These are phyloP conservation scores for Yponomeuta plumbellus DNA, from an alignment of 2,888 invertebrate species.

Conservation along the genomic window DNA sequence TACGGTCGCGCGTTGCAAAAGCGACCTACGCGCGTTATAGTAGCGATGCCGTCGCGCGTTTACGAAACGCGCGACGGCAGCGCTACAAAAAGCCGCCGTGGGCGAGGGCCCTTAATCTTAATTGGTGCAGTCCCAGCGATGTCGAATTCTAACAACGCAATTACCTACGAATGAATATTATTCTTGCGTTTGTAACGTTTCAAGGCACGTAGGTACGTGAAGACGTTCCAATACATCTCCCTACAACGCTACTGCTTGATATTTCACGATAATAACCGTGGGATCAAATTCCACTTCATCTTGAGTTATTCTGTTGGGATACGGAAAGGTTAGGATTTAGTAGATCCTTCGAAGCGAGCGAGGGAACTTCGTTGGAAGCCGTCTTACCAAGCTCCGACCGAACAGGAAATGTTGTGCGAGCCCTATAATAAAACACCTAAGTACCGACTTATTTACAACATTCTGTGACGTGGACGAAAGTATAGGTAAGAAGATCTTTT, in stretches of 20 bases:
- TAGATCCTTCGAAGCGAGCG: conserved; percentile 10
- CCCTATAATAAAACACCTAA: neutral
- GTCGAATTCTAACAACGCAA: too few relatives aligned
- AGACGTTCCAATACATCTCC: neutral
- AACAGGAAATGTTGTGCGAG: conserved; percentile 8
- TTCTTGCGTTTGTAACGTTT: too few relatives aligned
- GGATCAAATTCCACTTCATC: conserved; percentile 14
- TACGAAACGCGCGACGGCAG: too few relatives aligned
- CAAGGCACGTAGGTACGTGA: neutral
- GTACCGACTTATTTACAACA: neutral
- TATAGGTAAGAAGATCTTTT: too few relatives aligned
- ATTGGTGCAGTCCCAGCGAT: too few relatives aligned
- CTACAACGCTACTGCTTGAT: conserved; percentile 9
- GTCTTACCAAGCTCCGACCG: conserved; percentile 3
- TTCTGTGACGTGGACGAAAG: neutral
- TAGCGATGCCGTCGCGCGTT: too few relatives aligned
- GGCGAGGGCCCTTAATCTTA: too few relatives aligned
- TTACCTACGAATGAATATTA: too few relatives aligned
- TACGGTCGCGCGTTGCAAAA: too few relatives aligned
- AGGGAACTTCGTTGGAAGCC: conserved; percentile 5
- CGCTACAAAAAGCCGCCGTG: too few relatives aligned
- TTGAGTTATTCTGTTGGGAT: conserved; percentile 12
- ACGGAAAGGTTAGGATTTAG: conserved; percentile 10
- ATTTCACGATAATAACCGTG: conserved; percentile 15
- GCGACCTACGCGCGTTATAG: too few relatives aligned